phyloP scores from a whole-genome alignment of 2,113 vertebrate genomes.

The Vicugna pacos region DNA sequence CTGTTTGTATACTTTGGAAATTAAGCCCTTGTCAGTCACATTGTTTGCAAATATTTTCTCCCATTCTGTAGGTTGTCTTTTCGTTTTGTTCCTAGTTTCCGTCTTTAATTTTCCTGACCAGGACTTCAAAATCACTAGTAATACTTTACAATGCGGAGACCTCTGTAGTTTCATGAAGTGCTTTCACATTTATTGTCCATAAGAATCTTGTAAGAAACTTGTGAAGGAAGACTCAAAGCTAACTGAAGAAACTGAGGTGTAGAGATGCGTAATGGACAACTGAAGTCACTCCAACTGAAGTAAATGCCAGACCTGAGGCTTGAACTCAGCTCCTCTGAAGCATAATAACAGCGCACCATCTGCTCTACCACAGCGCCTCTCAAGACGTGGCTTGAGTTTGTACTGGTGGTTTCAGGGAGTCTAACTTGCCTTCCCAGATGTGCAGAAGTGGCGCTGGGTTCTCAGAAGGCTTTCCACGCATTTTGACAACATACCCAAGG shows the following conservation, averaged over 20 bases:
- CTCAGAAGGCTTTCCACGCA: constrained; percentile 10
- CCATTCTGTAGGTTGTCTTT: too few species aligned
- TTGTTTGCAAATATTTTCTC: too few species aligned
- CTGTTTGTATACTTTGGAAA: too few species aligned
- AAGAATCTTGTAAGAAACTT: background rate
- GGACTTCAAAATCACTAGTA: background rate
- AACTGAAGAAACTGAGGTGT: background rate
- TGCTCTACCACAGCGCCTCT: background rate
- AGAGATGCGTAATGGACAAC: background rate
- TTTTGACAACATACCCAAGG: background rate
- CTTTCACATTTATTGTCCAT: background rate
- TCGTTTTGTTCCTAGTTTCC: background rate
- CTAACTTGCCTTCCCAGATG: background rate
- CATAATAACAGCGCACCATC: background rate
- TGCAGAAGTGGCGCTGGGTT: background rate
- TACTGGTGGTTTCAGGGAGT: background rate
- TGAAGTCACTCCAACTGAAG: background rate
- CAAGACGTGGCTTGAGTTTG: background rate
- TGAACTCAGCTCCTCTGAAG: background rate
- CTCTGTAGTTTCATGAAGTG: background rate
- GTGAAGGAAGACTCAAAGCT: background rate
- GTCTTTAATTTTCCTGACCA: background rate
- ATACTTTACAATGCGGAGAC: background rate
- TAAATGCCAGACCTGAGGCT: background rate
- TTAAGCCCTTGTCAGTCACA: too few species aligned